A percentile compares a stretch with the other conserved stretches of the same genome.
phyloP scores from a whole-genome alignment of 2,113 vertebrate genomes.

The Tychaedon coryphoeus region DNA sequence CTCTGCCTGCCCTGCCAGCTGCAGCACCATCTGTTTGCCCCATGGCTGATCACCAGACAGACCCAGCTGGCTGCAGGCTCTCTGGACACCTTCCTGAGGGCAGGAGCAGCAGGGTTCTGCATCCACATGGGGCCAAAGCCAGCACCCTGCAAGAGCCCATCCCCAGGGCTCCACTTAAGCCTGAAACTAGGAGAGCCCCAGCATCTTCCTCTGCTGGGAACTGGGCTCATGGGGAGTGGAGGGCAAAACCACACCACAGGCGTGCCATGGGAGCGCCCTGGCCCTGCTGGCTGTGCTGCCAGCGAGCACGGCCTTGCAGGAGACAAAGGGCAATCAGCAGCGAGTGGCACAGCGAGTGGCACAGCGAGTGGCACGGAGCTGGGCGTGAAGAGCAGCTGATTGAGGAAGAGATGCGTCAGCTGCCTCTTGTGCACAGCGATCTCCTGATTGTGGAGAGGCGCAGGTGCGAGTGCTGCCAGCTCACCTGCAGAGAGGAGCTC shows the following conservation, averaged over 20 bases:
- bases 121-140: neutral
- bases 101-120: neutral
- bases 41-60: rapidly evolving
- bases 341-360: constrained; percentile 4
- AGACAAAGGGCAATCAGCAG: constrained; percentile 70
- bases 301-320: neutral
- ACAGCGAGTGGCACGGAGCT: constrained; percentile 26
- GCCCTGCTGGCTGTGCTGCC: neutral
- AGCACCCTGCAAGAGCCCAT: neutral
- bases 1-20: neutral
- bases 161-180: neutral
- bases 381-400: constrained; percentile 61
- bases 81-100: rapidly evolving
- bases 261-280: rapidly evolving
- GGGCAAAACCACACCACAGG: neutral
- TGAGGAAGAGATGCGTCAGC: constrained; percentile 68
- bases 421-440: neutral
- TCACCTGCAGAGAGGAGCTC: constrained; percentile 22
- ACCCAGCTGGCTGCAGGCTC: rapidly evolving
- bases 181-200: neutral
- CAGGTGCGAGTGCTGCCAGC: constrained; percentile 47
- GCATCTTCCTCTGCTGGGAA: neutral
- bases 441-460: constrained; percentile 65
- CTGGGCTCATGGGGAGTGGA: neutral
- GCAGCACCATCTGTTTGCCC: rapidly evolving